Base-by-base conservation (phyloP, 2,888 invertebrate species). In the Lasius platythorax region DNA sequence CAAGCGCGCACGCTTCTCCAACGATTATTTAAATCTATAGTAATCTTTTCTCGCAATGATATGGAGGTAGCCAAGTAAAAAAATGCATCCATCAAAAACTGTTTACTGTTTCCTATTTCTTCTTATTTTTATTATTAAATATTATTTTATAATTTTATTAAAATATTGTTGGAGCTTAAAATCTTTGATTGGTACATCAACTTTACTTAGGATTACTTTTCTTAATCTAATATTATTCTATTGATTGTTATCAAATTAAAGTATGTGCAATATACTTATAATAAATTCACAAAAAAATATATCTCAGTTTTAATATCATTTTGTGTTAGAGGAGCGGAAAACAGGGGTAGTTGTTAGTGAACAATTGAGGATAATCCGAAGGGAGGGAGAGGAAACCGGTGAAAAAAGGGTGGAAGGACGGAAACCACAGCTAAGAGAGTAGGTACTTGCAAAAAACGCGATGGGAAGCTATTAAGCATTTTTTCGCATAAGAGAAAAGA, bases 391-490 rank as follows among this genome's bases (percentile, higher is more conserved):
- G 50, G 40, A 72, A 83, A 78, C 43, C 53, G 66, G 67, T 23
- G 63, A 58, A 64, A 66, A 56, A 64, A 28, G 23, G 78, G 37
- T 61, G n/a, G 53, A 63, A 78, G 37, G 79, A 28, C 43, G 79
- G 64, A 72, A 79, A 79, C 79, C 74, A 61, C 46, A 46, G 73
- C 73, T 58, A 61, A 79, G 73, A 73, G 74, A 79, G 74, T 79
- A 79, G 58, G 73, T 79, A 46, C 58, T 79, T 61, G 73, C 33
- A 82, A 86, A 87, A 88, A 90, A 75, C 86, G 85, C 73, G 85
- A 75, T 85, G 85, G 85, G 88, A 83, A 87, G 87, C 90, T 91
- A 91, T 92, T 90, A 90, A 88, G 87, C 85, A 91, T 92, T 92
- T 90, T 89, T 89, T 89, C 85, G 85, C 86, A 84, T 73, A 86